Evolutionary conservation across 2,113 vertebrate species (phyloP).

Genomic region (Ascaphus truei): DNA sequence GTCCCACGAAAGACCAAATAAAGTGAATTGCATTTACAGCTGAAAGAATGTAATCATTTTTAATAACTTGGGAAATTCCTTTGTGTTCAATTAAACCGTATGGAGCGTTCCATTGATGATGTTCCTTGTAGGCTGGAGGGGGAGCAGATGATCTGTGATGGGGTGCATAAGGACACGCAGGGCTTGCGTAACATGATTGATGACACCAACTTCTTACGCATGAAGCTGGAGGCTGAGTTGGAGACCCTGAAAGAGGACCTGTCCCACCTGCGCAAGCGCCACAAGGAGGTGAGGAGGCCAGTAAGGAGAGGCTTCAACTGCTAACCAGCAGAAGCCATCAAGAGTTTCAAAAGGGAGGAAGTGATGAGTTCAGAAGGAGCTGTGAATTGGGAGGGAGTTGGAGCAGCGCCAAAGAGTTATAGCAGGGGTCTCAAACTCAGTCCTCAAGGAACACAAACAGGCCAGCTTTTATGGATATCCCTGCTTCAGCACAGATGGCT

Average conservation of each 20-base stretch:
- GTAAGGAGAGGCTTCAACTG: background rate
- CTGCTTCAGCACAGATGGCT: too few species aligned
- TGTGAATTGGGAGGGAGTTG: too few species aligned
- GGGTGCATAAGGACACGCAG: slow-evolving; percentile 73
- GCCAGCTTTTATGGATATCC: too few species aligned
- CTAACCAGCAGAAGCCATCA: background rate
- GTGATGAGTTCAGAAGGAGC: background rate
- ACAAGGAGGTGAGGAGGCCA: slow-evolving; percentile 53
- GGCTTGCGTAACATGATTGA: slow-evolving; percentile 78
- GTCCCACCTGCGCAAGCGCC: slow-evolving; percentile 49
- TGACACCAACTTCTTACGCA: slow-evolving; percentile 72
- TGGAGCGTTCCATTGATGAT: background rate
- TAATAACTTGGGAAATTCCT: too few species aligned
- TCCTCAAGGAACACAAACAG: too few species aligned
- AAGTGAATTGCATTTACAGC: too few species aligned
- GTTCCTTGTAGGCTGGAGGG: slow-evolving; percentile 59
- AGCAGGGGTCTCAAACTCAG: too few species aligned
- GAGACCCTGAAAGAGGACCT: slow-evolving; percentile 59
- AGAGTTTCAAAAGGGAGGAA: background rate
- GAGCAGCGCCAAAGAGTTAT: too few species aligned
- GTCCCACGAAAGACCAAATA: too few species aligned
- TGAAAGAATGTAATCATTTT: too few species aligned
- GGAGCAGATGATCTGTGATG: slow-evolving; percentile 69
- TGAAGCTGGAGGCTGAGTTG: slow-evolving; percentile 68
- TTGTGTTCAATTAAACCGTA: too few species aligned